Percentiles rank a stretch among this genome's conserved stretches.
Conservation (phyloP, 2,113 vertebrate genomes). For the Elephantulus edwardii region DNA sequence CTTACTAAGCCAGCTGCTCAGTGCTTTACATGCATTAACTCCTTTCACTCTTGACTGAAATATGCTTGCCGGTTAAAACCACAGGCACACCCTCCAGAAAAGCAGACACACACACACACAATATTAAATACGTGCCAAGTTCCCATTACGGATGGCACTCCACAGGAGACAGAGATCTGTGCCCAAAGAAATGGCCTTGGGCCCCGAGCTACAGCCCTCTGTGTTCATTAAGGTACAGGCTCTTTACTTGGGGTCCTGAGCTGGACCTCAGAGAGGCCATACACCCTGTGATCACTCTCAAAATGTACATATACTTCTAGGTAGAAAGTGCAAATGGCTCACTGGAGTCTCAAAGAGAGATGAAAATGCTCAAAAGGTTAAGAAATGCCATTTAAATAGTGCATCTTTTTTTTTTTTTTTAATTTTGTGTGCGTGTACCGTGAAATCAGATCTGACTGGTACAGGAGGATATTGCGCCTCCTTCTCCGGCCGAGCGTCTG, state of each 20-base stretch:
- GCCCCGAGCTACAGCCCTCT: neutral
- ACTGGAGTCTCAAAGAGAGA: neutral
- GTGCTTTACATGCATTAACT: neutral
- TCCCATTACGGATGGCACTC: neutral
- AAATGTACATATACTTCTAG: neutral
- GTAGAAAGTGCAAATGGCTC: slow-evolving; percentile 7
- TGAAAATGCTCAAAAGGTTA: slow-evolving; percentile 6
- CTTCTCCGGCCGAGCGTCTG: too few species aligned
- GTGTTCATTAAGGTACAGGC: neutral
- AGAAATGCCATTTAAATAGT: neutral
- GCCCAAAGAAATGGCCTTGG: neutral
- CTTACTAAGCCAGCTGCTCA: neutral
- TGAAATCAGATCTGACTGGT: too few species aligned
- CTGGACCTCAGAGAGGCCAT: neutral
- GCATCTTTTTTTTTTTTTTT: too few species aligned
- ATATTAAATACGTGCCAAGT: neutral
- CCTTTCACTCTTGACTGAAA: neutral
- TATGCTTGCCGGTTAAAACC: neutral
- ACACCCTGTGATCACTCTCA: neutral
- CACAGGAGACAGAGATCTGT: neutral
- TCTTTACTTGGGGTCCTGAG: neutral
- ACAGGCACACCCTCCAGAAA: slow-evolving; percentile 21
- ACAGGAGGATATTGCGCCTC: too few species aligned
- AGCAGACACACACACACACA: neutral
- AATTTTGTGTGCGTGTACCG: too few species aligned